phyloP scores from a whole-genome alignment of 2,888 invertebrate species.

The Volucella zonaria region DNA sequence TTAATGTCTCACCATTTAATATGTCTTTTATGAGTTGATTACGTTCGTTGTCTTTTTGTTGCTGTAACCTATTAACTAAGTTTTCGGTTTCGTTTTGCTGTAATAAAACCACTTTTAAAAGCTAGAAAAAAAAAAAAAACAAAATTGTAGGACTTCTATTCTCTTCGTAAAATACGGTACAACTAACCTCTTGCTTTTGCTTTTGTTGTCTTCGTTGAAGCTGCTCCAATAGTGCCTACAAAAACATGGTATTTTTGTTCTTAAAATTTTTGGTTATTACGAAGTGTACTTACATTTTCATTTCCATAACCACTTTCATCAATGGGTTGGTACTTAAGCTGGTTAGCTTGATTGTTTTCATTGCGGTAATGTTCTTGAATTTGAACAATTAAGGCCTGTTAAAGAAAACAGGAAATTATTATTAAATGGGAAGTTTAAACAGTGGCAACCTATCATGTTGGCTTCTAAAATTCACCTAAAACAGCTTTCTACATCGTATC shows the following conservation, averaged over 20 bases:
- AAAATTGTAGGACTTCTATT: not conserved
- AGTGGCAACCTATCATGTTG: conserved; percentile 88
- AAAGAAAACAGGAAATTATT: conserved; percentile 77
- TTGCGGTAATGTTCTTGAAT: conserved; percentile 62
- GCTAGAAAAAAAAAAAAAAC: conserved; percentile 74
- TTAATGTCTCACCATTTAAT: conserved; percentile 82
- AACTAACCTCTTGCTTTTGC: conserved; percentile 75
- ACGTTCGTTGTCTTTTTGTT: conserved; percentile 86
- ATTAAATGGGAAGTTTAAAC: conserved; percentile 86
- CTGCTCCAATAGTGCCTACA: conserved; percentile 74
- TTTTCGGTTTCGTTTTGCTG: conserved; percentile 87
- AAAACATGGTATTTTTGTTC: not conserved
- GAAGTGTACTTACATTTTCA: conserved; percentile 72
- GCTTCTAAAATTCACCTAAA: conserved; percentile 83
- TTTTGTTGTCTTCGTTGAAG: conserved; percentile 75
- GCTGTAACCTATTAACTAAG: conserved; percentile 88
- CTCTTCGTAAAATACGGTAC: conserved; percentile 4
- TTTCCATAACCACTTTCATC: conserved; percentile 74
- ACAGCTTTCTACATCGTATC: too few relatives aligned
- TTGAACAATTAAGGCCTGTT: conserved; percentile 71
- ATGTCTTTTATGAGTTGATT: conserved; percentile 85
- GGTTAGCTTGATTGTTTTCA: conserved; percentile 38
- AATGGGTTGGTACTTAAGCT: conserved; percentile 34
- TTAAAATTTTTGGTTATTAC: too few relatives aligned
- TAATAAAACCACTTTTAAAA: conserved; percentile 83